Evolutionary conservation across 2,797 vertebrate species (phyloP), one percentile per base, ranked within the genome.

Genomic region (Phoeniculus purpureus): DNA sequence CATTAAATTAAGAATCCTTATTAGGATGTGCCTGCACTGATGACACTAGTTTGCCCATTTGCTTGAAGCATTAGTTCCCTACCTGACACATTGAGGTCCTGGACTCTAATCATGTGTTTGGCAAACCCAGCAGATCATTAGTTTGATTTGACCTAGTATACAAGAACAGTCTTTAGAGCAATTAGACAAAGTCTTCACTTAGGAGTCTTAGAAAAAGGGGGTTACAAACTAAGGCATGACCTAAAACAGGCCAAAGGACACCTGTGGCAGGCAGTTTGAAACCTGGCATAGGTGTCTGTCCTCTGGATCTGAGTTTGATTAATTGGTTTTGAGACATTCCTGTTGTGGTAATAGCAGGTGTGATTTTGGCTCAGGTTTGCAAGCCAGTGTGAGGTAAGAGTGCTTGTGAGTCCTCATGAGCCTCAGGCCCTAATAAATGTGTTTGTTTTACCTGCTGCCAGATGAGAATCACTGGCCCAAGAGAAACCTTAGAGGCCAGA

Each of bases 1-100:
- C 95, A 93, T 95, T 96, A 95, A 94, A 90, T 94, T 95, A 93
- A 92, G 88, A 94, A 95, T 72, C 88, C 79, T 93, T 94, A 87
- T 93, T 90, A 90, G 75, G 65, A 75, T 89, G 56, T 1, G 68
- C 90, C 92, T 93, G 88, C 59, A 51, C 34, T 80, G 78, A 65
- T 89, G 75, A 82, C 91, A 80, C 65, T 77, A 79, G 51, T 59
- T 59, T 66, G 76, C 64, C 64, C 65, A 27, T 76, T 59, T 92
- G 75, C 59, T 68, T 82, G 64, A 89, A 87, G 61, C 70, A 66
- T 50, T 68, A 45, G 52, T 92, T 86, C 59, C 68, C 50, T 76
- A 65, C 76, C 87, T 80, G 84, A 58, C 62, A 72, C 51, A 26
- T 68, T 3, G 2, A 52, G 54, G 15, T 77, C 65, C 79, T 72